Evolutionary conservation across 2,888 invertebrate genomes (phyloP).

Genomic region (Diaprepes abbreviatus): DNA sequence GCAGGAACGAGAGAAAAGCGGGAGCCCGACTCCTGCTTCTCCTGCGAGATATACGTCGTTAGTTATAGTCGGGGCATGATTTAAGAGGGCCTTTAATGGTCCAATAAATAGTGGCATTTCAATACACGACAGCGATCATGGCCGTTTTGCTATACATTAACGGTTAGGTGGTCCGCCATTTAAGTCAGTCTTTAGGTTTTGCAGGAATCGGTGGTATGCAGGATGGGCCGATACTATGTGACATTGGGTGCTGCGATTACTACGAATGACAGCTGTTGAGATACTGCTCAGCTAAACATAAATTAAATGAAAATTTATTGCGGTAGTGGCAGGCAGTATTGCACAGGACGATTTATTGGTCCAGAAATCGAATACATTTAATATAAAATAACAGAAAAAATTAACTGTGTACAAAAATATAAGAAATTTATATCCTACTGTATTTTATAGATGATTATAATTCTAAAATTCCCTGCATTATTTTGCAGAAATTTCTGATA

Average conservation of each 20-base stretch:
- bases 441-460: no score
- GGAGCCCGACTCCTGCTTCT: constrained; percentile 46
- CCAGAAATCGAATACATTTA: no score
- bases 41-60: constrained; percentile 64
- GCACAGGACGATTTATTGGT: no score
- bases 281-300: constrained; percentile 17
- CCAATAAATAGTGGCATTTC: constrained; percentile 74
- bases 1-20: constrained; percentile 39
- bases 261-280: constrained; percentile 15
- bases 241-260: constrained; percentile 10
- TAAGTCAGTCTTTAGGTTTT: constrained; percentile 46
- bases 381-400: no score
- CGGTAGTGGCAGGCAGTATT: no score
- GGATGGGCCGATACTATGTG: constrained; percentile 30
- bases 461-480: no score
- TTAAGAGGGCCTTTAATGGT: constrained; percentile 74
- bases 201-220: constrained; percentile 46
- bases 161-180: constrained; percentile 48
- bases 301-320: constrained; percentile 13
- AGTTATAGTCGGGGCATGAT: constrained; percentile 72
- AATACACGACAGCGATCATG: constrained; percentile 69
- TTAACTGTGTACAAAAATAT: no score
- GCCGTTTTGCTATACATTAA: constrained; percentile 56
- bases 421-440: no score
- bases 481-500: no score